Conservation (phyloP, 2,888 invertebrate genomes). For the Hirtodrosophila trivittata region DNA sequence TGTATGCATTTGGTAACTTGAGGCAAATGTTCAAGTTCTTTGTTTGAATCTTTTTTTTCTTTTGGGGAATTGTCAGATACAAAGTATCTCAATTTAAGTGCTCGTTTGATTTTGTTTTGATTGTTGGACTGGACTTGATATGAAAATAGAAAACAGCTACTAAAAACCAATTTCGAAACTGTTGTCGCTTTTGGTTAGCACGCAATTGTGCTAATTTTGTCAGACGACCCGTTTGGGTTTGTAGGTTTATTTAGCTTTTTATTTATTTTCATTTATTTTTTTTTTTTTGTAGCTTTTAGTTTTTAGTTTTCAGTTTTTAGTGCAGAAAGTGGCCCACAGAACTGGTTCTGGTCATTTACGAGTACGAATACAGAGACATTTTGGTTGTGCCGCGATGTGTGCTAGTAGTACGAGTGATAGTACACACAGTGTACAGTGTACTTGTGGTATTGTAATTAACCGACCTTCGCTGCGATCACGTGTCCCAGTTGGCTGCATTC, state of each 20-base stretch:
- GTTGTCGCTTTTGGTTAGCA: constrained; percentile 62
- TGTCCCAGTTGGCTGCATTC: constrained; percentile 33
- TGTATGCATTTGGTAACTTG: constrained; percentile 36
- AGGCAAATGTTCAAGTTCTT: constrained; percentile 7
- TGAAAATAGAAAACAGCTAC: constrained; percentile 44
- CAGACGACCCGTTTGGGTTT: constrained; percentile 43
- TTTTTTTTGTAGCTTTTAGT: constrained; percentile 30
- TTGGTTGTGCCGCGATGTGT: neutral
- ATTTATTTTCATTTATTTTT: constrained; percentile 28
- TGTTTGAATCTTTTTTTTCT: neutral
- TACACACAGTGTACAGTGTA: neutral
- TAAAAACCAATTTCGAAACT: too few relatives aligned
- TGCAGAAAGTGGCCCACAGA: constrained; percentile 56
- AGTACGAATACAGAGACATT: constrained; percentile 29
- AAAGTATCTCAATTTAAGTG: too few relatives aligned
- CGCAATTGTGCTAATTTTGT: constrained; percentile 67
- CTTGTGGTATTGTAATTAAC: constrained; percentile 24
- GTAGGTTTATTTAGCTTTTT: constrained; percentile 11
- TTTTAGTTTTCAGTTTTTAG: constrained; percentile 10
- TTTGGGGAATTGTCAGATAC: neutral
- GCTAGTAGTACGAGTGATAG: constrained; percentile 24
- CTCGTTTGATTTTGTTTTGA: constrained; percentile 1
- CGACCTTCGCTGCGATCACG: constrained; percentile 53
- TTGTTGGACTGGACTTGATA: constrained; percentile 17
- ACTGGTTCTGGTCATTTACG: constrained; percentile 37